These are phyloP conservation scores for Dolichoris vasculosae DNA, from an alignment of 1,140 invertebrate genomes.

Conservation along the genomic window DNA sequence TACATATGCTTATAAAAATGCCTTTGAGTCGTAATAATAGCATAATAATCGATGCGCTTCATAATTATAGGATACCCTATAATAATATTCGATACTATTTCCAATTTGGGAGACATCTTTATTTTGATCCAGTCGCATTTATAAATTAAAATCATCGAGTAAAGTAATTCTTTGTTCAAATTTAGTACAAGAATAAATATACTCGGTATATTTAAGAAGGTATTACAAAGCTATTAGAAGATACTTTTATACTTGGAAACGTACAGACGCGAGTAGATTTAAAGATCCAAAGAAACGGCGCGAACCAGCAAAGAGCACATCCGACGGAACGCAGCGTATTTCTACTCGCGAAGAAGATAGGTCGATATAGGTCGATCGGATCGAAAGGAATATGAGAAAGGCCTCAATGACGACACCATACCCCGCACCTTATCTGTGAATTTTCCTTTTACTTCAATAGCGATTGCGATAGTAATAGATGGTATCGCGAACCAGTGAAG, in stretches of 20 bases:
- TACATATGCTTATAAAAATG: too few relatives aligned
- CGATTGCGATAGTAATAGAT: constrained; percentile 35
- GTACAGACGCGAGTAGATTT: not conserved
- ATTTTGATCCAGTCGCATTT: too few relatives aligned
- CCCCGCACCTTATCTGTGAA: not conserved
- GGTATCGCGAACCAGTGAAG: not conserved
- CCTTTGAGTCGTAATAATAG: too few relatives aligned
- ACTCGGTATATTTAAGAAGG: not conserved
- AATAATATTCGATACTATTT: too few relatives aligned
- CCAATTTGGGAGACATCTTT: too few relatives aligned
- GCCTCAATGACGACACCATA: not conserved
- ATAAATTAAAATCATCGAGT: too few relatives aligned
- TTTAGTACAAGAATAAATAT: too few relatives aligned
- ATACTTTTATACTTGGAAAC: not conserved
- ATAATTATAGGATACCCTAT: too few relatives aligned
- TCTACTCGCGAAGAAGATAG: not conserved
- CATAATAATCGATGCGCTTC: too few relatives aligned
- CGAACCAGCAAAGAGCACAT: not conserved
- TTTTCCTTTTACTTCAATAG: not conserved
- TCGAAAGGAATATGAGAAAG: too few relatives aligned
- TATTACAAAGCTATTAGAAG: not conserved
- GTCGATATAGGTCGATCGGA: not conserved
- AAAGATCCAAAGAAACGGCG: not conserved
- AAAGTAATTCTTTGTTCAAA: too few relatives aligned
- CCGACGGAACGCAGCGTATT: not conserved